Evolutionary conservation across 2,888 invertebrate genomes (phyloP), one percentile per base, ranked within the genome.

Genomic region (Chaetogeoica ovagalla): DNA sequence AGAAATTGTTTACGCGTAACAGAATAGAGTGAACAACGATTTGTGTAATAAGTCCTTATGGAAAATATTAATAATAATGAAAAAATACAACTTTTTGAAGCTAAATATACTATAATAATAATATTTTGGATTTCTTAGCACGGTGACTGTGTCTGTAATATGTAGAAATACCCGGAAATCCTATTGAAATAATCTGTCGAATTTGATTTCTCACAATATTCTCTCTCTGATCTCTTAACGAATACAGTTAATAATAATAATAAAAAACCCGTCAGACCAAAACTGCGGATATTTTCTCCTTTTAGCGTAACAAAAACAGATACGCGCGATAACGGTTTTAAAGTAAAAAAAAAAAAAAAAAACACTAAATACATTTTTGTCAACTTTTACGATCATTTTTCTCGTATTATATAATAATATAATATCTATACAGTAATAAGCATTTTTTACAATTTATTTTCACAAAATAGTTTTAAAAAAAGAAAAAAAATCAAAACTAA

Each of bases 151-250:
- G 19, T 55, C 48, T 23, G 43, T 7, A 9, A n/a, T n/a, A n/a
- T n/a, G n/a, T n/a, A n/a, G n/a, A 43, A 30, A 4, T 30, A 30
- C 30, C 48, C 60, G 52, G 69, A 77, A 77, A 69, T 69, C 60
- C 17, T 52, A 62, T 37, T 37, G 13, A 21, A 68, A 48, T 43
- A 69, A 77, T 37, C 69, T 69, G 62, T 55, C 21, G 62, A 52
- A 30, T 74, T 55, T 55, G 30, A 74, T 65, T 37, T 57, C 37
- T 70, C 0, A 37, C 30, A 30, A 30, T 55, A 19, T 19, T 55
- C 4, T 19, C 8, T 55, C 4, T 19, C 8, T 55, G 19, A 19
- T 69, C 69, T 65, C n/a, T 21, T 39, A 52, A 55, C 37, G 7
- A 43, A 43, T 9, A 43, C 30, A 6, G n/a, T 8, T 23, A 37